Evolutionary conservation across 2,797 vertebrate genomes (phyloP).

Genomic region (Merluccius polli): DNA sequence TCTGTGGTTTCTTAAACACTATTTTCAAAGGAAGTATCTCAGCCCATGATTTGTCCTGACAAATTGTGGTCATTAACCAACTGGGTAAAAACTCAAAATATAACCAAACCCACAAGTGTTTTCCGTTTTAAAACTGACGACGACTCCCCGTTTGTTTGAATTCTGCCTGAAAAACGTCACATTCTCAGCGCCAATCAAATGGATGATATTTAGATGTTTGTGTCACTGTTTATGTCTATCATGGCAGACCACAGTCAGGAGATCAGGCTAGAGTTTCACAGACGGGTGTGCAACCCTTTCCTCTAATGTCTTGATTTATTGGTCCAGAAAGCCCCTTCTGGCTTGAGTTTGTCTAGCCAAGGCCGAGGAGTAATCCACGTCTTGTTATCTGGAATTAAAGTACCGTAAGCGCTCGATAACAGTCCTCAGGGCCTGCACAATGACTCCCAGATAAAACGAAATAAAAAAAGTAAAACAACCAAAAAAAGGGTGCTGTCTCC

Average conservation of each 20-base stretch:
- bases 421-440: slow-evolving; percentile 46
- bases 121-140: slow-evolving; percentile 38
- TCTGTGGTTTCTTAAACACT: slow-evolving; percentile 66
- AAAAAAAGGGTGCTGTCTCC: slow-evolving; percentile 57
- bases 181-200: slow-evolving; percentile 48
- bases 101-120: slow-evolving; percentile 42
- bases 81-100: slow-evolving; percentile 52
- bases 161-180: slow-evolving; percentile 18
- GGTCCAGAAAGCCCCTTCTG: slow-evolving; percentile 7
- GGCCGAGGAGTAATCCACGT: not conserved
- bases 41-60: slow-evolving; percentile 64
- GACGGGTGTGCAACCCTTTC: slow-evolving; percentile 37
- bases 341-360: slow-evolving; percentile 18
- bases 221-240: slow-evolving; percentile 28
- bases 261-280: slow-evolving; percentile 36
- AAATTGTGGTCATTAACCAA: slow-evolving; percentile 60
- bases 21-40: slow-evolving; percentile 69
- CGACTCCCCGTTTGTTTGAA: slow-evolving; percentile 27
- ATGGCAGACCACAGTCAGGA: slow-evolving; percentile 4
- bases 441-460: slow-evolving; percentile 42
- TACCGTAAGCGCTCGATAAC: slow-evolving; percentile 39
- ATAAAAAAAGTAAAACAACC: slow-evolving; percentile 16
- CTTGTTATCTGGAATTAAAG: slow-evolving; percentile 16
- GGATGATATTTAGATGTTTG: slow-evolving; percentile 40
- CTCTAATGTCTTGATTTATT: slow-evolving; percentile 30